phyloP scores from a whole-genome alignment of 2,797 vertebrate genomes.

The Champsocephalus gunnari region DNA sequence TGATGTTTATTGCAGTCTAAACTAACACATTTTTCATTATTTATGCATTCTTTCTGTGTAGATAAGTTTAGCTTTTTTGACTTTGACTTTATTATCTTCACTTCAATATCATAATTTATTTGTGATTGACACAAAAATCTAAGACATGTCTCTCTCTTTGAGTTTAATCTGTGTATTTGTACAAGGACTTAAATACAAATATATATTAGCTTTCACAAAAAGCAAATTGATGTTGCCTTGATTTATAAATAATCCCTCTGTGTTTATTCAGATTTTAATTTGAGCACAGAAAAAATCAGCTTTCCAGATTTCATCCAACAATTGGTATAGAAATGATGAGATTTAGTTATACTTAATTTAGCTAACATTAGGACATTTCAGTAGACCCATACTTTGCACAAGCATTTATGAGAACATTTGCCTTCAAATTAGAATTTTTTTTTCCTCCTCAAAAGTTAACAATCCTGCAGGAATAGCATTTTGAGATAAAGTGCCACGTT shows the following conservation, averaged over 20 bases:
- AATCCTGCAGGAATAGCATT: slow-evolving; percentile 14
- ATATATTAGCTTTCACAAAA: slow-evolving; percentile 26
- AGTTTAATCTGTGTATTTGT: neutral
- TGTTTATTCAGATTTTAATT: neutral
- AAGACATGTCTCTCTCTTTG: neutral
- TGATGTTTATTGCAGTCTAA: slow-evolving; percentile 19
- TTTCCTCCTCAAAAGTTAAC: neutral
- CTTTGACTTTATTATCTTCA: neutral
- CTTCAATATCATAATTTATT: neutral
- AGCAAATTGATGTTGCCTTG: slow-evolving; percentile 10
- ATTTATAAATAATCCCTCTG: slow-evolving; percentile 14
- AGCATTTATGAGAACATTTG: neutral
- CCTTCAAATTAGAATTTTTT: neutral
- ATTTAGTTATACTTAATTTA: neutral
- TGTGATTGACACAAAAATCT: slow-evolving; percentile 1
- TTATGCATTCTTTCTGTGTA: too few species aligned
- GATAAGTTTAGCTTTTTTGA: neutral
- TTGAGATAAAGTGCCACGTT: neutral
- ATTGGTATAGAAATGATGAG: neutral
- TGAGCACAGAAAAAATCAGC: neutral
- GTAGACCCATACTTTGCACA: neutral
- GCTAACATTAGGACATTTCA: neutral
- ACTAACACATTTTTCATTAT: neutral
- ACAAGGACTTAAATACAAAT: neutral
- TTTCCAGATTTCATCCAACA: neutral